phyloP scores from a whole-genome alignment of 2,888 invertebrate genomes.

The Yponomeuta sedellus region DNA sequence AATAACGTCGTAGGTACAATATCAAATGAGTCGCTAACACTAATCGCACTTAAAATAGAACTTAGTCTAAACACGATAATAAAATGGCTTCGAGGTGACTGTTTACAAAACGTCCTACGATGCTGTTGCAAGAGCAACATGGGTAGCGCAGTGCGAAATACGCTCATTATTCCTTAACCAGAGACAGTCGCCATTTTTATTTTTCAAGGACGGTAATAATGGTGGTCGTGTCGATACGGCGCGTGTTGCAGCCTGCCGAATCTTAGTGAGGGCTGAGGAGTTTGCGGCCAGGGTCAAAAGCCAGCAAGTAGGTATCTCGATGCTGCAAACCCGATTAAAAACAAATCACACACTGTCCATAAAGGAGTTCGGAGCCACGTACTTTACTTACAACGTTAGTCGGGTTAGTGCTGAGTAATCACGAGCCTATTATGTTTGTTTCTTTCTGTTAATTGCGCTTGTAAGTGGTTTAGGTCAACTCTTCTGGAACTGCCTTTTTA shows the following conservation, averaged over 20 bases:
- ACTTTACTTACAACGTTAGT: constrained; percentile 44
- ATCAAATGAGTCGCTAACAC: constrained; percentile 53
- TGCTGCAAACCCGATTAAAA: constrained; percentile 76
- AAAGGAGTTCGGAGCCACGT: constrained; percentile 39
- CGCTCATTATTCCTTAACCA: not conserved
- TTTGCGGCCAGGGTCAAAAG: constrained; percentile 74
- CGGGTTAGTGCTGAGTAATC: constrained; percentile 46
- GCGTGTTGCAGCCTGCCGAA: constrained; percentile 62
- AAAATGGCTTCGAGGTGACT: constrained; percentile 66
- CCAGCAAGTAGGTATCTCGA: constrained; percentile 76
- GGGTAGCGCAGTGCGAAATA: not conserved
- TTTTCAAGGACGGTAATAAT: constrained; percentile 65
- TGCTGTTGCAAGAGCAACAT: constrained; percentile 7
- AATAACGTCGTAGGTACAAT: constrained; percentile 68
- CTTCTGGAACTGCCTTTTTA: not conserved
- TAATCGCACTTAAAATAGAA: constrained; percentile 48
- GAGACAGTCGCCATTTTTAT: constrained; percentile 1
- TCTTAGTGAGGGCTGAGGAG: constrained; percentile 65
- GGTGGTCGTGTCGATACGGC: constrained; percentile 64
- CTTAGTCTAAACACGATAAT: constrained; percentile 63
- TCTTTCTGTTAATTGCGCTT: constrained; percentile 23
- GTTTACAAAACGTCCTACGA: constrained; percentile 39
- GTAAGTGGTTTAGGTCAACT: constrained; percentile 12
- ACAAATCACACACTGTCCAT: constrained; percentile 53
- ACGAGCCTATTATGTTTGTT: constrained; percentile 30